phyloP scores from a whole-genome alignment of 2,113 vertebrate genomes.

The Turnix velox region DNA sequence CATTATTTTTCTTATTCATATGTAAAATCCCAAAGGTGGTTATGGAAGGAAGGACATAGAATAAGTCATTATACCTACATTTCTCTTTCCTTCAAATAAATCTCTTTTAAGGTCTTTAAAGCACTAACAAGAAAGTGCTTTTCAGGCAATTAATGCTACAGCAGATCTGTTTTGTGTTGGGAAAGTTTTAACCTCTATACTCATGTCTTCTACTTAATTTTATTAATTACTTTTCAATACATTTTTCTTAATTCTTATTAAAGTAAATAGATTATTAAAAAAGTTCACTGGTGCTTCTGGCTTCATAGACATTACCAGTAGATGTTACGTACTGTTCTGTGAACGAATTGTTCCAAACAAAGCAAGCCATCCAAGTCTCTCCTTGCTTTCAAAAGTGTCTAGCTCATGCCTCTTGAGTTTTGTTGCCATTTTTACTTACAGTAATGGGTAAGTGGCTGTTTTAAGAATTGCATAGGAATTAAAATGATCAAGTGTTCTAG shows the following conservation, averaged over 20 bases:
- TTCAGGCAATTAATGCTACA: neutral
- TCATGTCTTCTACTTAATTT: neutral
- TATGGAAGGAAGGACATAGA: neutral
- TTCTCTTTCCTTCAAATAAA: neutral
- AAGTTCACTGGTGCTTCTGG: neutral
- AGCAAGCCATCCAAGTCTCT: neutral
- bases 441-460: neutral
- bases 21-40: neutral
- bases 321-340: neutral
- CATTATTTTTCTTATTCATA: neutral
- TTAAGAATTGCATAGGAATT: neutral
- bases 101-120: neutral
- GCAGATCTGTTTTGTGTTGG: neutral
- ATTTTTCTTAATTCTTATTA: neutral
- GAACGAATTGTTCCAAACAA: neutral
- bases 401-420: neutral
- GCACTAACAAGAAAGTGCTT: neutral
- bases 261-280: neutral
- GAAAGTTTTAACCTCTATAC: neutral
- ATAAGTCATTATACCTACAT: neutral
- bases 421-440: neutral
- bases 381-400: neutral
- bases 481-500: neutral
- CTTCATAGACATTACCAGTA: neutral
- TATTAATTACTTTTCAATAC: neutral